Base-by-base conservation (phyloP, 2,888 invertebrate genomes). In the Pecten maximus region DNA sequence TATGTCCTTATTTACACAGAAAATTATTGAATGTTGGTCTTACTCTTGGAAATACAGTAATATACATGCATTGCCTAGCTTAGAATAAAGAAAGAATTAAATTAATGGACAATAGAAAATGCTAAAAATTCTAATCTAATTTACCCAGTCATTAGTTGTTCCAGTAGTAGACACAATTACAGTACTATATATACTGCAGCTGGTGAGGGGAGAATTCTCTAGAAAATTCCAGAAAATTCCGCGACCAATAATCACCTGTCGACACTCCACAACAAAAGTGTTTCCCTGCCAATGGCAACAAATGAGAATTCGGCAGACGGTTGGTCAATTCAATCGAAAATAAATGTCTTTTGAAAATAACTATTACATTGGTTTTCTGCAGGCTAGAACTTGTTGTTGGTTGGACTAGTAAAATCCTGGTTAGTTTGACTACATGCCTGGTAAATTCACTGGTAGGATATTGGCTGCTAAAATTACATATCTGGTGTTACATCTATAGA, bases 271-370 rank as follows among this genome's bases (percentile, higher is more conserved):
- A 44, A n/a, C n/a, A n/a, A n/a, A 28, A 74, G 60, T 28, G 60
- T 74, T 74, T 74, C 60, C n/a, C n/a, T n/a, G 28, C 60, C 60
- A 74, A 74, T 74, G 60, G 60, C n/a, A 74, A 74, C 60, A 74
- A 74, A 74, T 74, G 60, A 74, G 60, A 8, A 74, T 74, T 28
- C 4, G 28, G 60, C 28, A 74, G 60, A 74, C 60, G 28, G 28
- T 28, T 74, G 60, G 60, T 74, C 60, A 74, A 74, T 12, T 74
- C 60, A 74, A 28, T 74, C 6, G 60, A 74, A 74, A 74, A 74
- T 74, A 28, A 74, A 74, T 74, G 60, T 28, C 60, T 74, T 74
- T 74, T 28, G 28, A 74, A 74, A 74, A 74, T 74, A 74, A 74
- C 6, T 28, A 74, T 74, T 74, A 74, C 60, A 74, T 74, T 74